Evolutionary conservation across 2,113 vertebrate genomes (phyloP).

Genomic region (Melanerpes formicivorus): DNA sequence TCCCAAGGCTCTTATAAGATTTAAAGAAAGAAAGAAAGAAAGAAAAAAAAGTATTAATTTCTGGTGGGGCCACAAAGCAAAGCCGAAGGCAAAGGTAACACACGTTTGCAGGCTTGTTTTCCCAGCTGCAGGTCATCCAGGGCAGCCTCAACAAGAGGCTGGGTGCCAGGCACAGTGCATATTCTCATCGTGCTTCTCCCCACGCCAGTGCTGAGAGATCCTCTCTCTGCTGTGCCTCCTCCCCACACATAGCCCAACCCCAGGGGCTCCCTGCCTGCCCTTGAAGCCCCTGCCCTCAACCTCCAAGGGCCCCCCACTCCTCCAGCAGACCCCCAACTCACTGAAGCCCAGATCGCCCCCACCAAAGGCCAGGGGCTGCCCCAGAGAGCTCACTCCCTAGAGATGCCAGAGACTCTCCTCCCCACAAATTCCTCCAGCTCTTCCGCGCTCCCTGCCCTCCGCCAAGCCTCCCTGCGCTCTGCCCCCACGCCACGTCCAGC

Average conservation of each 20-base stretch:
- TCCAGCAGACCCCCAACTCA: neutral
- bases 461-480: neutral
- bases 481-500: neutral
- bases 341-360: neutral
- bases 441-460: neutral
- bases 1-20: neutral
- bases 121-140: neutral
- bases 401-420: accelerated
- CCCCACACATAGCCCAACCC: neutral
- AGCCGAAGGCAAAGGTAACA: neutral
- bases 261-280: neutral
- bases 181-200: accelerated
- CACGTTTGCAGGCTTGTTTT: accelerated
- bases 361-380: neutral
- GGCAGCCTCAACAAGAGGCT: neutral
- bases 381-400: neutral
- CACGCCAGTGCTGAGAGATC: neutral
- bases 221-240: neutral
- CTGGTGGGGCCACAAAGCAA: neutral
- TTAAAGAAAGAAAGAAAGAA: neutral
- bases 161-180: accelerated
- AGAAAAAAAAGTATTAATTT: neutral
- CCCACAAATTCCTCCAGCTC: neutral
- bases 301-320: neutral
- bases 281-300: neutral